phyloP scores from a whole-genome alignment of 2,113 vertebrate species.

The Megalops atlanticus region DNA sequence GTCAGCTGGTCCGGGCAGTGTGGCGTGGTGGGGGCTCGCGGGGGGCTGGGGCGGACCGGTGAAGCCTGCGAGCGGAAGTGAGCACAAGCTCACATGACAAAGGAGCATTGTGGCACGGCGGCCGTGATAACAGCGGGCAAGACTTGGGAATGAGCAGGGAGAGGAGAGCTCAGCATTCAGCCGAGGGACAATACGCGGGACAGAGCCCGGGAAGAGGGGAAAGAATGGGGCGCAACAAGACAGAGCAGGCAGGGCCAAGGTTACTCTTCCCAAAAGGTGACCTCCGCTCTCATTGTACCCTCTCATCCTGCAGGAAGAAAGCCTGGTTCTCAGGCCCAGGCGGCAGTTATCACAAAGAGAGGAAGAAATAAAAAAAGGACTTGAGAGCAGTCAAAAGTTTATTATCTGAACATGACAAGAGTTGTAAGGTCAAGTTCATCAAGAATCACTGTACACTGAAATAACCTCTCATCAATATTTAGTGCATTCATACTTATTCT shows the following conservation, averaged over 20 bases:
- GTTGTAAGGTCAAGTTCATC: neutral
- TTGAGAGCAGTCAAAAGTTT: neutral
- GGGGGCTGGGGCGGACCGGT: neutral
- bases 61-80: conserved; percentile 28
- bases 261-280: conserved; percentile 25
- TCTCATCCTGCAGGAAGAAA: conserved; percentile 33
- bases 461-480: neutral
- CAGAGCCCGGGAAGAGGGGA: conserved; percentile 15
- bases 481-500: neutral
- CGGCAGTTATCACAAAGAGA: conserved; percentile 26
- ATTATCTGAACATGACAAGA: neutral
- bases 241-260: conserved; percentile 17
- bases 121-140: neutral
- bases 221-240: neutral
- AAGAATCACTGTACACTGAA: neutral
- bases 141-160: conserved; percentile 28
- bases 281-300: conserved; percentile 31
- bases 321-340: conserved; percentile 24
- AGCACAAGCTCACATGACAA: conserved; percentile 24
- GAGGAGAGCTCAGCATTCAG: conserved; percentile 31
- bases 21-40: neutral
- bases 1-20: neutral
- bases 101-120: conserved; percentile 31
- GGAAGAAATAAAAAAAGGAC: conserved; percentile 22
- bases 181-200: conserved; percentile 13